These are phyloP conservation scores for Zalophus californianus DNA, from an alignment of 2,797 vertebrate genomes.

Conservation along the genomic window DNA sequence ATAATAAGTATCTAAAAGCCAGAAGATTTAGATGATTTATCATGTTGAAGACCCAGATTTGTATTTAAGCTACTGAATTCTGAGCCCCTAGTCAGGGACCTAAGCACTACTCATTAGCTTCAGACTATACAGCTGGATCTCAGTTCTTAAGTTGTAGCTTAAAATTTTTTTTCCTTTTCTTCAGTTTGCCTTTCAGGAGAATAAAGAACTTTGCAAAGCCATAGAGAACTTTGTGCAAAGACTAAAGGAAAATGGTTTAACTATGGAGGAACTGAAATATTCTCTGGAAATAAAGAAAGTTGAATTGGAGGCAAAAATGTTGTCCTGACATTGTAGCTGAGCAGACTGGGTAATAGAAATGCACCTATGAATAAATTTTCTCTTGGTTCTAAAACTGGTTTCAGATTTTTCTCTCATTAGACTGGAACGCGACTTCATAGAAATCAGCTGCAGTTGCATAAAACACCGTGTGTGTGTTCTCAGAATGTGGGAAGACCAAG, in stretches of 20 bases:
- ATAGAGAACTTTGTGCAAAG: constrained; percentile 2
- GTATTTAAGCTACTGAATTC: background rate
- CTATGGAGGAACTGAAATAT: constrained; percentile 58
- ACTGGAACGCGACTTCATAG: background rate
- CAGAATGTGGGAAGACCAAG: background rate
- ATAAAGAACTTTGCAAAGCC: constrained; percentile 23
- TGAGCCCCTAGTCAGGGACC: background rate
- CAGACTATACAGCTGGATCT: background rate
- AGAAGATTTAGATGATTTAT: background rate
- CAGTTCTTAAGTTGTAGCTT: background rate
- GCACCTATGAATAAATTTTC: constrained; percentile 63
- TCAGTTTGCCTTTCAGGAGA: constrained; percentile 64
- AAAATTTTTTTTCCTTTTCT: background rate
- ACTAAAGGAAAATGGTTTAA: constrained; percentile 29
- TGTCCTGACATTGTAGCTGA: background rate
- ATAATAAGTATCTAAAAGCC: background rate
- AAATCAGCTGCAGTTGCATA: background rate
- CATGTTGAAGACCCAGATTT: background rate
- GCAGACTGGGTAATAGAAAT: background rate
- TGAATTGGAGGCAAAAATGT: constrained; percentile 30
- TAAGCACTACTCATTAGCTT: background rate
- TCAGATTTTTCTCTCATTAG: background rate
- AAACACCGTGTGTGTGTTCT: background rate
- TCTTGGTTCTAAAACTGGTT: constrained; percentile 50
- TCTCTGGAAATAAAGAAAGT: constrained; percentile 72